Evolutionary conservation across 2,888 invertebrate species (phyloP), one percentile per base, ranked within the genome.

Genomic region (Scaptomyza polygonia): DNA sequence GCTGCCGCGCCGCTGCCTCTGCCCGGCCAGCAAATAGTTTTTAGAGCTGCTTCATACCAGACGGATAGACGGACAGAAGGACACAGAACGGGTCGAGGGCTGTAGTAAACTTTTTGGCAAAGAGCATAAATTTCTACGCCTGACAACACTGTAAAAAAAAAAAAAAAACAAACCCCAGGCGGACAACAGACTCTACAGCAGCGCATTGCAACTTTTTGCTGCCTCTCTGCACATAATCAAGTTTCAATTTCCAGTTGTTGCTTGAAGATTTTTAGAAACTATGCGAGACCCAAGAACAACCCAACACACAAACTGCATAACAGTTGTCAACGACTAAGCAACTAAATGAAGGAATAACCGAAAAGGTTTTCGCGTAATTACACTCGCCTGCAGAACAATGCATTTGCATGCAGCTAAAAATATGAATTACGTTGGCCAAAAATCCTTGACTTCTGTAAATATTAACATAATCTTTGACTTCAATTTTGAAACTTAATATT

Each of bases 211-310:
- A 79, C 75, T 72, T 73, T 75, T 61, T 71, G n/a, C 81, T 81
- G 86, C 81, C 80, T 65, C 76, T 86, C 84, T 82, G 89, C 89
- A 89, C 88, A 87, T 89, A 88, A 89, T 89, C 89, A 89, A 89
- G 90, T 90, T 90, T 90, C 88, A 88, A 90, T 89, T 90, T 89
- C 45, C 77, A 75, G 79, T 77, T 81, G 77, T 77, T 74, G 67
- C 77, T 65, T 56, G 51, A 70, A 56, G 59, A 80, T 72, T 76
- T 68, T 44, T 36, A 16, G 51, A 67, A 81, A 86, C 81, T 81
- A 86, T 79, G 80, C 63, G 40, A 63, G 63, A 49, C 32, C 48
- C 43, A 39, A 39, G 11, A 57, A 34, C 54, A 56, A 64, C 54
- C 68, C 71, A 61, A 64, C 64, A 67, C 55, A 52, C 67, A 54